Evolutionary conservation across 2,113 vertebrate genomes (phyloP), one percentile per base, ranked within the genome.

Genomic region (Rousettus leschenaultii): DNA sequence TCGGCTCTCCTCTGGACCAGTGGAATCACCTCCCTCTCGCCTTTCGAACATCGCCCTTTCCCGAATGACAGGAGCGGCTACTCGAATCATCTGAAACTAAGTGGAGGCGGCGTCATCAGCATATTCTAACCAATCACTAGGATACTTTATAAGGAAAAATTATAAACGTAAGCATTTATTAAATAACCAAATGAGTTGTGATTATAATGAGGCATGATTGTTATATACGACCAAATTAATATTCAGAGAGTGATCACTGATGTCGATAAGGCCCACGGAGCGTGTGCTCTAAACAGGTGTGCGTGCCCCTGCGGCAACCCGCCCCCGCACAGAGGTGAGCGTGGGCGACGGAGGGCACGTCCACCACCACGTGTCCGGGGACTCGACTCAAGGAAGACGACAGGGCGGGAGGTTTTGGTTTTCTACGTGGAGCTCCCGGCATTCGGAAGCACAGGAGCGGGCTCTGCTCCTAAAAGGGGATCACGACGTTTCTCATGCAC

Each of bases 151-250:
- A 63, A 71, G 51, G 82, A 83, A 80, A 94, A 86, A 45, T 85
- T 59, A 88, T 33, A 84, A 63, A 86, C 65, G 26, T 78, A 73
- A 97, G 74, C 13, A 96, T 91, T 96, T 96, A 96, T 94, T 95
- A 93, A 95, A 82, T 55, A 95, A 95, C 82, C 57, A 96, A 96
- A 95, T 73, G 73, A 91, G 26, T 51, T 87, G 26, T 84, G 57
- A 97, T 86, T 97, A 78, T 65, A 95, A 96, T 83, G 68, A 95
- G 89, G 77, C 77, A 78, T 82, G 80, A 95, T 14, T 63, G 30
- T 85, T 84, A 43, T 51, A 93, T 35, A 26, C 35, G 86, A 93
- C 82, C 89, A 97, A 96, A 95, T 95, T 91, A 96, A 82, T 75
- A 97, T 79, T 95, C 91, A 89, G 43, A 96, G 14, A 24, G 30